These are phyloP conservation scores for Latrodectus hesperus DNA, from an alignment of 2,888 invertebrate genomes.

Conservation along the genomic window DNA sequence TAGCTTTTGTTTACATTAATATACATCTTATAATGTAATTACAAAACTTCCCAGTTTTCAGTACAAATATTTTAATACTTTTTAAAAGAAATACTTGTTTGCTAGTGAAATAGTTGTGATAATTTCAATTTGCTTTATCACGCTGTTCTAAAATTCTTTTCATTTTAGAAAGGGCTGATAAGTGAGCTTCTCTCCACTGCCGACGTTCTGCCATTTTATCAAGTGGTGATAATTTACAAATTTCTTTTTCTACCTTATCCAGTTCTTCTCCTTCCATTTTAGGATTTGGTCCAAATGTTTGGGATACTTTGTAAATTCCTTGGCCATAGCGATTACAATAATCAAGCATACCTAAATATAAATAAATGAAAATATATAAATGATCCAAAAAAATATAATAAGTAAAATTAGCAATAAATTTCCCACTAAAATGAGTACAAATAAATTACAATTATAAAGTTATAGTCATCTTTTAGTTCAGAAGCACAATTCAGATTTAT, in stretches of 20 bases:
- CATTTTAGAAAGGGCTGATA: conserved; percentile 85
- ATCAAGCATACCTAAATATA: conserved; percentile 78
- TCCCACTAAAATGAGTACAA: too few relatives aligned
- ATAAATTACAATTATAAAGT: too few relatives aligned
- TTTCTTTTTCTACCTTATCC: conserved; percentile 82
- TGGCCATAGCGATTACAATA: conserved; percentile 81
- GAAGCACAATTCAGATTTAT: too few relatives aligned
- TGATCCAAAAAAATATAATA: neutral
- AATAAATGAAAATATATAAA: neutral
- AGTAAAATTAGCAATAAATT: too few relatives aligned
- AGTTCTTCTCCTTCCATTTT: conserved; percentile 83
- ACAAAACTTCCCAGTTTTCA: too few relatives aligned
- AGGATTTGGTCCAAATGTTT: conserved; percentile 85
- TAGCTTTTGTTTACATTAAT: too few relatives aligned
- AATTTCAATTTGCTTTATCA: conserved; percentile 19
- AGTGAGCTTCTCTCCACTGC: conserved; percentile 87
- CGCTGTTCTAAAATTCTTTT: conserved; percentile 78
- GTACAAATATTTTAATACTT: too few relatives aligned
- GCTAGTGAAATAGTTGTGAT: too few relatives aligned
- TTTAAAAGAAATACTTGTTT: too few relatives aligned
- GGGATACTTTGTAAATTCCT: conserved; percentile 80
- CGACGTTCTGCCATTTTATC: conserved; percentile 84
- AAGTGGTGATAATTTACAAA: conserved; percentile 84
- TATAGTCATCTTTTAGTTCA: too few relatives aligned
- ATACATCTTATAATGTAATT: too few relatives aligned